phyloP scores from a whole-genome alignment of 2,888 invertebrate species.

The Quadroppia sp. region DNA sequence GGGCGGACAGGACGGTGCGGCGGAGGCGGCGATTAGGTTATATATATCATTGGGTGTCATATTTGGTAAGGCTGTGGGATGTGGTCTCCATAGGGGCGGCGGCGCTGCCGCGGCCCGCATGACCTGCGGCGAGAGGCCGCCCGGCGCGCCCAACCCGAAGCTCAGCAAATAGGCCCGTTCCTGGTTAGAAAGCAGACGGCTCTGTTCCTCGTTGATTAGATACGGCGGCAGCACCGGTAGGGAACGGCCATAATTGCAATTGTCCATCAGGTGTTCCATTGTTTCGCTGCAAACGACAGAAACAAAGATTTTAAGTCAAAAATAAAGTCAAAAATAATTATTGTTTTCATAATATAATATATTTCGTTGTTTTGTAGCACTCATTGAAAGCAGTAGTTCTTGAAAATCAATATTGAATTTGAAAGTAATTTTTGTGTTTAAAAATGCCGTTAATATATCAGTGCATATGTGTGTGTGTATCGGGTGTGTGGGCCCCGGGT shows the following conservation, averaged over 20 bases:
- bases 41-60: constrained; percentile 36
- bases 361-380: too few relatives aligned
- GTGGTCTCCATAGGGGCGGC: constrained; percentile 39
- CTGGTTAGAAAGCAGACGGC: constrained; percentile 41
- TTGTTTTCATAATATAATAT: not conserved
- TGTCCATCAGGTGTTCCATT: constrained; percentile 61
- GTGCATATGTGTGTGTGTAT: too few relatives aligned
- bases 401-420: too few relatives aligned
- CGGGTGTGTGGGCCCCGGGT: too few relatives aligned
- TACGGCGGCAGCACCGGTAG: constrained; percentile 43
- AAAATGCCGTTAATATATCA: not conserved
- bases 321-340: not conserved
- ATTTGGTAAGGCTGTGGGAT: constrained; percentile 1
- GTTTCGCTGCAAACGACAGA: constrained; percentile 64
- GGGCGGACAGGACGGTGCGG: not conserved
- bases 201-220: constrained; percentile 44
- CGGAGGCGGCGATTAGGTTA: constrained; percentile 14
- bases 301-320: not conserved
- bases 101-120: not conserved
- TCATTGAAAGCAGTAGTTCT: too few relatives aligned
- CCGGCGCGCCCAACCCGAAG: not conserved
- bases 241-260: constrained; percentile 44
- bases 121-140: not conserved
- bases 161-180: constrained; percentile 37
- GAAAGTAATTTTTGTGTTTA: too few relatives aligned